Conservation (phyloP, 2,888 invertebrate species). For the Campoplex nolae region DNA sequence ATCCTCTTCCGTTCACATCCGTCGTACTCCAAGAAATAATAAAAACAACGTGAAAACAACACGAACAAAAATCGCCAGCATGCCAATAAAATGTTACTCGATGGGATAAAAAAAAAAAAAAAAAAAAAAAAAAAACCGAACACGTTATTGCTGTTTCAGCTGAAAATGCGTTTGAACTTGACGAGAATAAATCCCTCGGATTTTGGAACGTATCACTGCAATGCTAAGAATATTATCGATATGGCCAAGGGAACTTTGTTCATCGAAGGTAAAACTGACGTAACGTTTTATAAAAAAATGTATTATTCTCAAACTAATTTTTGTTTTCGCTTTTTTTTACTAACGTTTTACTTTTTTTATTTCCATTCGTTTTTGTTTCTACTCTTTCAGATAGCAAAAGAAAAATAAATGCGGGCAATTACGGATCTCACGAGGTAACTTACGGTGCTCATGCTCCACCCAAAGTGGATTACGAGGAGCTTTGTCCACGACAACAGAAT, state of each 20-base stretch:
- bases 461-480: slow-evolving; percentile 86
- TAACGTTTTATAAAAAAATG: neutral
- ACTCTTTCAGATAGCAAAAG: slow-evolving; percentile 72
- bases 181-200: slow-evolving; percentile 89
- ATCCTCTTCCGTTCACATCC: slow-evolving; percentile 26
- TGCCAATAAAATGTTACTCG: neutral
- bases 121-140: neutral
- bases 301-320: slow-evolving; percentile 64
- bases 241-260: slow-evolving; percentile 91
- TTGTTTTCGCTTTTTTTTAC: neutral
- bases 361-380: neutral
- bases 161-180: slow-evolving; percentile 92
- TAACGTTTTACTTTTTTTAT: neutral
- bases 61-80: neutral
- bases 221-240: slow-evolving; percentile 93
- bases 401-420: slow-evolving; percentile 71
- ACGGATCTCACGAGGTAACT: slow-evolving; percentile 81
- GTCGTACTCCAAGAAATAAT: neutral
- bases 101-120: neutral
- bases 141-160: slow-evolving; percentile 84
- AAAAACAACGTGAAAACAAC: slow-evolving; percentile 7
- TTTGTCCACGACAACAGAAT: slow-evolving; percentile 87
- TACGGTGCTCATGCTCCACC: slow-evolving; percentile 88
- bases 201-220: slow-evolving; percentile 92
- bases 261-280: slow-evolving; percentile 86